These are phyloP conservation scores for Barbus barbus DNA, from an alignment of 2,113 vertebrate species.

Conservation along the genomic window DNA sequence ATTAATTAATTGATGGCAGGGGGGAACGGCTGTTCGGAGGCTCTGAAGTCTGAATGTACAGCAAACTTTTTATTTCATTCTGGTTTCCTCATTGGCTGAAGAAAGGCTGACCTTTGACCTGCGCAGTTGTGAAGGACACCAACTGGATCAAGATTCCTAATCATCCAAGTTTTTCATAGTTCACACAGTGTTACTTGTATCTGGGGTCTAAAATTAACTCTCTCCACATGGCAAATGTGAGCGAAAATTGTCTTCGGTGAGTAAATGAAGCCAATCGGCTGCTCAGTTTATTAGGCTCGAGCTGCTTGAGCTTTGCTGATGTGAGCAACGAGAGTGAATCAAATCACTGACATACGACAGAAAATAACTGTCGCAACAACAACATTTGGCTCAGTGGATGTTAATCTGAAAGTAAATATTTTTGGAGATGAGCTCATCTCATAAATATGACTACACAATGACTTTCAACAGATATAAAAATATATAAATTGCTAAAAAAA, in stretches of 20 bases:
- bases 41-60: not conserved
- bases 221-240: not conserved
- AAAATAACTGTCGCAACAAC: too few species aligned
- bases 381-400: too few species aligned
- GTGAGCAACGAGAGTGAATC: not conserved
- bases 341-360: not conserved
- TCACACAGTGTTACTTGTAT: not conserved
- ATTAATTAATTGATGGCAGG: constrained; percentile 71
- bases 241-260: not conserved
- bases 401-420: too few species aligned
- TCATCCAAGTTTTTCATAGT: not conserved
- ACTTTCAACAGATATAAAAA: not conserved
- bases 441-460: too few species aligned
- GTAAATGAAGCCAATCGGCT: constrained; percentile 5
- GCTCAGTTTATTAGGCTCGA: not conserved
- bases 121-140: not conserved
- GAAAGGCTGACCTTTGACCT: not conserved
- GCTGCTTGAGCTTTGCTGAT: not conserved
- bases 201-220: not conserved
- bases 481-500: too few species aligned
- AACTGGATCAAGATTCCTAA: constrained; percentile 1
- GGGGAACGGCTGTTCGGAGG: constrained; percentile 28
- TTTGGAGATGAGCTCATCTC: too few species aligned
- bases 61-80: constrained; percentile 1
- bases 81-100: not conserved